Conservation (phyloP, 2,113 vertebrate genomes). For the Origma solitaria region DNA sequence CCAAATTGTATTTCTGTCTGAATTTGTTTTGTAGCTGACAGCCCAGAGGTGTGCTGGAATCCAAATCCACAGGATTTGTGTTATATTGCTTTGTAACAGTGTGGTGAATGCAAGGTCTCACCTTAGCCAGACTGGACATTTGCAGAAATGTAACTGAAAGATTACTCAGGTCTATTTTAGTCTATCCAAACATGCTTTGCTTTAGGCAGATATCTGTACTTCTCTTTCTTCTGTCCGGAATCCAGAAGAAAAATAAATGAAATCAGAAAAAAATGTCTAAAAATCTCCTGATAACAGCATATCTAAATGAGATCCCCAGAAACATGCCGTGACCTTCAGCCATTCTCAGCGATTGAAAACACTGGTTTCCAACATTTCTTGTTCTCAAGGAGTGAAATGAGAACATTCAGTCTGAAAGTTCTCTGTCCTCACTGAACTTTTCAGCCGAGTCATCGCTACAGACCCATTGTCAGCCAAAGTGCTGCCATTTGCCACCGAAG, state of each 20-base stretch:
- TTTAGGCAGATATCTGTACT: not conserved
- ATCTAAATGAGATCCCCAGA: slow-evolving; percentile 19
- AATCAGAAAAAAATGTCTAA: not conserved
- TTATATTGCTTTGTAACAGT: not conserved
- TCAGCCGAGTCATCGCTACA: not conserved
- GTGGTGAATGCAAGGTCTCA: not conserved
- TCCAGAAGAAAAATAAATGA: not conserved
- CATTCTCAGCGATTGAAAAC: not conserved
- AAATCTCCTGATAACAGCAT: not conserved
- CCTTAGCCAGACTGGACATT: not conserved
- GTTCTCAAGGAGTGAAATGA: fast-evolving
- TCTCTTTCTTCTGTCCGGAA: not conserved
- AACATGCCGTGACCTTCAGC: slow-evolving; percentile 4
- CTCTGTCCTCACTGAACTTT: not conserved
- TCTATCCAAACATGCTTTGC: not conserved
- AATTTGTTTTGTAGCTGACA: not conserved
- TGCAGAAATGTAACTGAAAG: not conserved
- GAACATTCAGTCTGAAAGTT: not conserved
- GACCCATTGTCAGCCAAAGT: not conserved
- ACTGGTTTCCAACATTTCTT: not conserved
- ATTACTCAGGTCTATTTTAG: not conserved
- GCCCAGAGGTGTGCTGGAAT: not conserved
- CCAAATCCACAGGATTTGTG: not conserved
- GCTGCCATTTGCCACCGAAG: not conserved
- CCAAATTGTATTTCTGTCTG: not conserved